Percentiles rank a stretch among this genome's conserved stretches.
Conservation (phyloP, 2,888 invertebrate species). For the Isoperla grammatica region DNA sequence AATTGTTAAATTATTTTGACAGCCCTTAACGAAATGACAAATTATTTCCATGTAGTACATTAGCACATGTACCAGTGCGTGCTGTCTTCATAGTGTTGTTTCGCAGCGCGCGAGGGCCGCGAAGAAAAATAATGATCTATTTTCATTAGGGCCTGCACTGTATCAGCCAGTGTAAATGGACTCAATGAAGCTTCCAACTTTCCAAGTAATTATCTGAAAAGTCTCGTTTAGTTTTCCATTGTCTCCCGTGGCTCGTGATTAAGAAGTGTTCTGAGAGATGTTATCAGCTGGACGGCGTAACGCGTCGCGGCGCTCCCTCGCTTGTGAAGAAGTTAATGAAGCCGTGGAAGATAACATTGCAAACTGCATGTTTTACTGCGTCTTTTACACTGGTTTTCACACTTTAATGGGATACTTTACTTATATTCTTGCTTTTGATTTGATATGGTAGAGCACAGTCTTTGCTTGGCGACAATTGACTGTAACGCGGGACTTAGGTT, state of each 20-base stretch:
- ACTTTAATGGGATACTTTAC: constrained; percentile 8
- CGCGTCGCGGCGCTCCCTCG: neutral
- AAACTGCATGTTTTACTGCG: neutral
- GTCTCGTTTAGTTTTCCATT: constrained; percentile 16
- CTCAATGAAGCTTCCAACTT: neutral
- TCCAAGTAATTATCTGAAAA: constrained; percentile 8
- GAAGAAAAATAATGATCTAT: too few relatives aligned
- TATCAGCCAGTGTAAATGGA: too few relatives aligned
- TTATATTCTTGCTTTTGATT: constrained; percentile 7
- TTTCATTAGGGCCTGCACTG: too few relatives aligned
- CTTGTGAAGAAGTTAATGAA: constrained; percentile 3
- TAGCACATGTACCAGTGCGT: too few relatives aligned
- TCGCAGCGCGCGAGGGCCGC: too few relatives aligned
- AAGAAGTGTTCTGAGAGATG: constrained; percentile 13
- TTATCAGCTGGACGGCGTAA: neutral
- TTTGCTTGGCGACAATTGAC: too few relatives aligned
- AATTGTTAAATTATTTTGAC: too few relatives aligned
- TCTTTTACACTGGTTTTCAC: constrained; percentile 2
- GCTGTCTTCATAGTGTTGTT: too few relatives aligned
- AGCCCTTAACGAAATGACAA: too few relatives aligned
- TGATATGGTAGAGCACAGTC: neutral
- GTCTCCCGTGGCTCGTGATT: constrained; percentile 8
- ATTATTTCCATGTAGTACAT: too few relatives aligned
- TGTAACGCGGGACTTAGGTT: too few relatives aligned
- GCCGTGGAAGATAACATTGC: constrained; percentile 9